Evolutionary conservation across 2,797 vertebrate species (phyloP), one percentile per base, ranked within the genome.

Genomic region (Prunella strophiata): DNA sequence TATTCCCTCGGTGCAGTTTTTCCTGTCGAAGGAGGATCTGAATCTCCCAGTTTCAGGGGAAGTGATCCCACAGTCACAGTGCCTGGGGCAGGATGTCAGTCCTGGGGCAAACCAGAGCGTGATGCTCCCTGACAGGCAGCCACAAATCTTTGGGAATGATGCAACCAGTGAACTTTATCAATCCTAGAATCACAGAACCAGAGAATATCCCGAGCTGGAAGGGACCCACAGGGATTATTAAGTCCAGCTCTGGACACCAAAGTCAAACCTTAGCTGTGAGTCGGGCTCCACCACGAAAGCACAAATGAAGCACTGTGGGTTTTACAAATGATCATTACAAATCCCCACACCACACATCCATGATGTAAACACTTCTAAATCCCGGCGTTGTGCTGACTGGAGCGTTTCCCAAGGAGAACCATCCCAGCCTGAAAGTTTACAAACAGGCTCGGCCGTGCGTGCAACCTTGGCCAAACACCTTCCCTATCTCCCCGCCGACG

Each of bases 251-350:
- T n/a, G 30, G 38, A 22, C n/a, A 40, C 1, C 0, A 0, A 63
- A 51, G 17, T 8, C 42, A 67, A 59, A 6, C 47, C n/a, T 66
- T 0, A 43, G 22, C 40, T 4, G 1, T 29, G 3, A 6, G 8
- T 15, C 20, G 76, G 11, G 30, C 43, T 32, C 51, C 50, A 32
- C 8, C 18, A 6, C 1, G 8, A 34, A 81, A 82, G 26, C 42
- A 18, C 1, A 2, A 59, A 27, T 0, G 16, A 27, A 78, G 21
- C 25, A 5, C 20, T 3, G 6, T 1, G 13, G 0, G 0, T 8
- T 57, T 63, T 16, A n/a, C 15, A 67, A 62, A 38, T 0, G 3
- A 76, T 11, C 70, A 29, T 55, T 47, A 15, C 52, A 43, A 38
- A 70, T 25, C 55, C 57, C 38, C 82, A 20, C 43, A 26, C 34